Base-by-base conservation (phyloP, 2,797 vertebrate genomes). In the Siniperca undulata region DNA sequence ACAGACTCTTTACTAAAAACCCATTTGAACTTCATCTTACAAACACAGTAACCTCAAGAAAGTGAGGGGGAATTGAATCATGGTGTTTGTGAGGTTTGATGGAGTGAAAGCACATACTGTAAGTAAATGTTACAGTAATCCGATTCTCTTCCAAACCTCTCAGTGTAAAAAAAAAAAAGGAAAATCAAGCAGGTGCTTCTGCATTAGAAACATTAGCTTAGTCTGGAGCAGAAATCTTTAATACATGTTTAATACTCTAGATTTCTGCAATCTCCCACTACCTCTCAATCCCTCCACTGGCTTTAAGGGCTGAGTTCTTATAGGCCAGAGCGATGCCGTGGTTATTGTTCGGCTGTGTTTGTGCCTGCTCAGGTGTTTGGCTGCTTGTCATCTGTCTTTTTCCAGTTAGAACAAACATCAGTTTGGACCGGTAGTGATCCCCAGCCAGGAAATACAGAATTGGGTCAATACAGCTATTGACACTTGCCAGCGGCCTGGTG, bases 381-480 rank as follows among this genome's bases (percentile, higher is more conserved):
- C 84, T 88, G 68, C 46, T 88, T 8, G 53, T 69, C 0, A 3
- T 58, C 44, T 2, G 83, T 85, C 59, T 92, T 16, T 74, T 87
- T 73, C 81, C 77, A 0, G 48, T 83, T 0, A 96, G 91, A 13
- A 88, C 93, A 1, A 84, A 91, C 34, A 93, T 59, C 67, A 98
- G 88, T 86, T 89, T 94, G 7, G 95, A 93, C 60, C 97, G 95
- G 83, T 97, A 98, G 56, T 95, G 96, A 90, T 98, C 97, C 74
- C 98, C 97, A 0, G 93, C 97, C 88, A 99, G 91, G 91, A 99
- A 97, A 93, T 98, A 99, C 11, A 99, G 91, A 77, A 99, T 94
- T 1, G 98, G 98, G 85, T 99, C 97, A 0, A 99, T 96, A 90
- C 97, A 99, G 91, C 98, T 99, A 94, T 98, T 99, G 89, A 97